These are phyloP conservation scores for Microcebus lehilahytsara DNA, from an alignment of 2,113 vertebrate genomes.

Conservation along the genomic window DNA sequence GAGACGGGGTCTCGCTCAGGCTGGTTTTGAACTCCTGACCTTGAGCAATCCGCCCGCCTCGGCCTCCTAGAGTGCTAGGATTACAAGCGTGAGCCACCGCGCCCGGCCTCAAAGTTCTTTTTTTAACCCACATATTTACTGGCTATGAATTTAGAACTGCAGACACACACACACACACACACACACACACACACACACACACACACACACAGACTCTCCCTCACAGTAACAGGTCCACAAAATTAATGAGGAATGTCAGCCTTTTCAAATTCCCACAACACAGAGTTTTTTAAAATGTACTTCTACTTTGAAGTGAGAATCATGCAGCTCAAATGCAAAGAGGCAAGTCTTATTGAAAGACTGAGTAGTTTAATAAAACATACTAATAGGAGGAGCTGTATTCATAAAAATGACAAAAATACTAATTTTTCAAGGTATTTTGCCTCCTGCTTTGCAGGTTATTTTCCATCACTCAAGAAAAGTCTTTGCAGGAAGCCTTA, in stretches of 20 bases:
- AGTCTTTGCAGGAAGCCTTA: slow-evolving; percentile 8
- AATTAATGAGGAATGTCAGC: not conserved
- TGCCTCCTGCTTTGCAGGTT: slow-evolving; percentile 17
- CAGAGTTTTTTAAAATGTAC: not conserved
- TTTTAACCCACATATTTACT: not conserved
- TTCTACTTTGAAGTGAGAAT: not conserved
- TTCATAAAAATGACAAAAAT: slow-evolving; percentile 63
- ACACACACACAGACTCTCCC: not conserved
- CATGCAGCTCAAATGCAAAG: not conserved
- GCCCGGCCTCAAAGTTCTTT: not conserved
- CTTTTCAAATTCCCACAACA: not conserved
- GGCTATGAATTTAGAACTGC: not conserved
- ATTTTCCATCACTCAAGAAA: slow-evolving; percentile 48
- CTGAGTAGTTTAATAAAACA: slow-evolving; percentile 62
- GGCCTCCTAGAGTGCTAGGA: no score
- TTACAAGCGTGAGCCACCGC: no score
- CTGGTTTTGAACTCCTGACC: no score
- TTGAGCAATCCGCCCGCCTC: no score
- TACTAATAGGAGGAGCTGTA: slow-evolving; percentile 30
- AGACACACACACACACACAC: not conserved
- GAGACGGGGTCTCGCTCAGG: no score
- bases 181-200: not conserved
- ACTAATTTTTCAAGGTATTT: slow-evolving; percentile 33
- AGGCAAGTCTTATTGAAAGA: slow-evolving; percentile 31
- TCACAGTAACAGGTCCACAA: not conserved